These are phyloP conservation scores for Typhlichthys subterraneus DNA, from an alignment of 2,797 vertebrate species.

Conservation along the genomic window DNA sequence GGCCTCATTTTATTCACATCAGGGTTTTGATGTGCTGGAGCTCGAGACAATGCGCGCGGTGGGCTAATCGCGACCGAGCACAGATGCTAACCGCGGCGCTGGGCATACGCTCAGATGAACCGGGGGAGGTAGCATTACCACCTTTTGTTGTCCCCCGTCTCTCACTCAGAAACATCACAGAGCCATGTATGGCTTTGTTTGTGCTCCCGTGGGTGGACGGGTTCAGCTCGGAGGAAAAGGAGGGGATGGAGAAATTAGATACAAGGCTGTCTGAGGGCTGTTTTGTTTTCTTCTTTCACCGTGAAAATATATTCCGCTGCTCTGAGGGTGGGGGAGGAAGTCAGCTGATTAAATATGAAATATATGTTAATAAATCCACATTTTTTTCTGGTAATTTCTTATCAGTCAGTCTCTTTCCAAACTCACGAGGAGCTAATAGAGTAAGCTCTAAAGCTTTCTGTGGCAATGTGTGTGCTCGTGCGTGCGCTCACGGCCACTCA, in stretches of 20 bases:
- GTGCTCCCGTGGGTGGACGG: constrained; percentile 51
- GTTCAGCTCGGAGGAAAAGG: constrained; percentile 37
- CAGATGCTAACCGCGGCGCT: constrained; percentile 67
- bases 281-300: constrained; percentile 32
- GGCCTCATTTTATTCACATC: constrained; percentile 17
- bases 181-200: constrained; percentile 48
- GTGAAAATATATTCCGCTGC: constrained; percentile 27
- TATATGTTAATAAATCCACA: background rate
- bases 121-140: constrained; percentile 68
- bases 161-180: constrained; percentile 63
- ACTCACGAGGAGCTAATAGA: too few relatives aligned
- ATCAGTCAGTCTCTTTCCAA: too few relatives aligned
- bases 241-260: constrained; percentile 50
- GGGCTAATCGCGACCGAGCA: constrained; percentile 54
- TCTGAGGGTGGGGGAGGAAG: constrained; percentile 4
- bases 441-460: background rate
- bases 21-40: constrained; percentile 22
- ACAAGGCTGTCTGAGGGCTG: constrained; percentile 33
- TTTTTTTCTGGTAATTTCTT: too few relatives aligned
- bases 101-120: constrained; percentile 57
- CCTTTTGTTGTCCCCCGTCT: constrained; percentile 69
- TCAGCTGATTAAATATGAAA: background rate
- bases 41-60: constrained; percentile 40
- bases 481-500: constrained; percentile 73
- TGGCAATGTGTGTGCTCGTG: background rate